phyloP scores from a whole-genome alignment of 2,113 vertebrate genomes.

The Peromyscus polionotus region DNA sequence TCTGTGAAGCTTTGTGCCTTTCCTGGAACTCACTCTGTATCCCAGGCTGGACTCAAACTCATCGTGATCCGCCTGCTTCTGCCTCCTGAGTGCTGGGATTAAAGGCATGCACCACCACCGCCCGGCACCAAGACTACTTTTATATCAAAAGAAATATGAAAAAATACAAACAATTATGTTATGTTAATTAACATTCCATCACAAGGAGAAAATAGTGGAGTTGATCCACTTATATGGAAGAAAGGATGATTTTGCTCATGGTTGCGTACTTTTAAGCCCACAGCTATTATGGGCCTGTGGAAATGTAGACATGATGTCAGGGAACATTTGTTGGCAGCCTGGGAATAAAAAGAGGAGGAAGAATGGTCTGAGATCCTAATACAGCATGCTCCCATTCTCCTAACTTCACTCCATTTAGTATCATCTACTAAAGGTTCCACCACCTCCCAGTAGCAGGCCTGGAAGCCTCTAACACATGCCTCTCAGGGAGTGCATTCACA shows the following conservation, averaged over 20 bases:
- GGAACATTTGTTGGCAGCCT: background rate
- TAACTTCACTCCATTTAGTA: background rate
- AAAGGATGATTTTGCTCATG: background rate
- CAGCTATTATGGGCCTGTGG: background rate
- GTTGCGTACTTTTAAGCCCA: background rate
- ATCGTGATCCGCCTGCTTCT: no score
- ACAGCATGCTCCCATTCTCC: background rate
- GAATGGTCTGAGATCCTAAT: background rate
- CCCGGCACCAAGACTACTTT: background rate
- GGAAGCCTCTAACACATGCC: no score
- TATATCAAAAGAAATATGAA: background rate
- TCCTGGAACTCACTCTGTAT: no score
- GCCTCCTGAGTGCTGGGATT: no score
- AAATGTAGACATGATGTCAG: background rate
- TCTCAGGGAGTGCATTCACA: fast-evolving
- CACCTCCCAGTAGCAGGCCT: background rate
- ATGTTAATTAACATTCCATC: background rate
- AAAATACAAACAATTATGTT: background rate
- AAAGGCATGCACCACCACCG: no score
- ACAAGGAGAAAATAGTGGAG: background rate
- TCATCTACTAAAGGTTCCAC: background rate
- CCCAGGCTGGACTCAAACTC: no score
- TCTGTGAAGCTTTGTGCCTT: no score
- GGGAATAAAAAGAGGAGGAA: background rate
- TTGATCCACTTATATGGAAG: background rate